Evolutionary conservation across 2,888 invertebrate genomes (phyloP).

Genomic region (Amaurobius ferox): DNA sequence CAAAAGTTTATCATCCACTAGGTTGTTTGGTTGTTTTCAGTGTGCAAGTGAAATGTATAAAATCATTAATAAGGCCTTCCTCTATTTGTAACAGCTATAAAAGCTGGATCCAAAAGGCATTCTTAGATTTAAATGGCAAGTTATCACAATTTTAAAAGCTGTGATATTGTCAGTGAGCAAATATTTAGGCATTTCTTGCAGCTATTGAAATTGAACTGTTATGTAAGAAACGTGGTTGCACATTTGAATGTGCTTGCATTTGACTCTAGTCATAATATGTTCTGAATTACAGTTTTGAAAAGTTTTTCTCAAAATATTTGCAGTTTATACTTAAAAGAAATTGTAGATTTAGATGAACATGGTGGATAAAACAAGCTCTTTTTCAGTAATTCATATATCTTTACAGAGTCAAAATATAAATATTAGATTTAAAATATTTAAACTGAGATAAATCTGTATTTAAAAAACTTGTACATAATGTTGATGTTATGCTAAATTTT

Average conservation of each 20-base stretch:
- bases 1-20: background rate
- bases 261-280: background rate
- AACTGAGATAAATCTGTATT: background rate
- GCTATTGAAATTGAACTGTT: background rate
- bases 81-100: background rate
- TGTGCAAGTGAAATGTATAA: background rate
- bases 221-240: background rate
- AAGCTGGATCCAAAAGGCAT: background rate
- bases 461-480: conserved; percentile 1
- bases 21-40: background rate
- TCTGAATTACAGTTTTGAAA: background rate
- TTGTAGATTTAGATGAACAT: background rate
- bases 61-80: background rate
- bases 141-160: conserved; percentile 6
- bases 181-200: background rate
- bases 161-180: conserved; percentile 8
- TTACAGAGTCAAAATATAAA: conserved; percentile 1
- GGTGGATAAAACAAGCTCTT: background rate
- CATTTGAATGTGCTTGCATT: background rate
- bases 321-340: conserved; percentile 9
- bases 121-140: background rate
- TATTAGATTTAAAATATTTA: conserved; percentile 10
- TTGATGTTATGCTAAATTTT: background rate
- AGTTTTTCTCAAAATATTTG: conserved; percentile 2
- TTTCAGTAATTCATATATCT: background rate